phyloP scores from a whole-genome alignment of 1,140 invertebrate species.

The Cotesia chilonis region DNA sequence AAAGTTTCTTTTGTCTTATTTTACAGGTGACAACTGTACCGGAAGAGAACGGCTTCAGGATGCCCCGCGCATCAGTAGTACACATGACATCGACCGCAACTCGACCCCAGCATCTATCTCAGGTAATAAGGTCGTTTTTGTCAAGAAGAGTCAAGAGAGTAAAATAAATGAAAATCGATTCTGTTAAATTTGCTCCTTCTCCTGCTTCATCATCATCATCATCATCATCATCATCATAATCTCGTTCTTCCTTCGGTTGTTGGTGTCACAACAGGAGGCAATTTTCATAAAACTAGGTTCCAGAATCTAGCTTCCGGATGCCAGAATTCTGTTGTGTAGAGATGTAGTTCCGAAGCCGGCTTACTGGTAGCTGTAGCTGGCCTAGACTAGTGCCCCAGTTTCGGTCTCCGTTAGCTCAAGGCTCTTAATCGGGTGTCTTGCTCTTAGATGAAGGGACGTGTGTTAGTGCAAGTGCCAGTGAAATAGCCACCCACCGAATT shows the following conservation, averaged over 20 bases:
- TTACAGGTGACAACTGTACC: conserved; percentile 64
- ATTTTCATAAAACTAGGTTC: too few relatives aligned
- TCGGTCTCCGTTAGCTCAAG: not conserved
- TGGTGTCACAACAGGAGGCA: too few relatives aligned
- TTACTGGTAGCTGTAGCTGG: too few relatives aligned
- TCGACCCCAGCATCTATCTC: conserved; percentile 63
- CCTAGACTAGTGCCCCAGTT: conserved; percentile 32
- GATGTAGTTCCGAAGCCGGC: conserved; percentile 1
- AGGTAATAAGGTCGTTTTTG: conserved; percentile 46
- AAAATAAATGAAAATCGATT: conserved; percentile 6
- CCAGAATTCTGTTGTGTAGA: not conserved
- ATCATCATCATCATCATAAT: too few relatives aligned
- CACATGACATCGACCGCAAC: conserved; percentile 63
- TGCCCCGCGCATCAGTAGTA: conserved; percentile 62
- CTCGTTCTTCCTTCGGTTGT: too few relatives aligned
- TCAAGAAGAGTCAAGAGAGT: not conserved
- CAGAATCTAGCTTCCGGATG: too few relatives aligned
- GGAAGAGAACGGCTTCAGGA: conserved; percentile 62
- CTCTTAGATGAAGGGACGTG: not conserved
- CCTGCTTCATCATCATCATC: too few relatives aligned
- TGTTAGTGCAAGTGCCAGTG: conserved; percentile 30
- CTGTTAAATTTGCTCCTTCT: not conserved
- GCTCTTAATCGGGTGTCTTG: not conserved
- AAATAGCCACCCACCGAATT: conserved; percentile 37
- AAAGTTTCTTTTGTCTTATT: conserved; percentile 34